Evolutionary conservation across 2,113 vertebrate genomes (phyloP), one percentile per base, ranked within the genome.

Genomic region (Sinocyclocheilus anshuiensis): DNA sequence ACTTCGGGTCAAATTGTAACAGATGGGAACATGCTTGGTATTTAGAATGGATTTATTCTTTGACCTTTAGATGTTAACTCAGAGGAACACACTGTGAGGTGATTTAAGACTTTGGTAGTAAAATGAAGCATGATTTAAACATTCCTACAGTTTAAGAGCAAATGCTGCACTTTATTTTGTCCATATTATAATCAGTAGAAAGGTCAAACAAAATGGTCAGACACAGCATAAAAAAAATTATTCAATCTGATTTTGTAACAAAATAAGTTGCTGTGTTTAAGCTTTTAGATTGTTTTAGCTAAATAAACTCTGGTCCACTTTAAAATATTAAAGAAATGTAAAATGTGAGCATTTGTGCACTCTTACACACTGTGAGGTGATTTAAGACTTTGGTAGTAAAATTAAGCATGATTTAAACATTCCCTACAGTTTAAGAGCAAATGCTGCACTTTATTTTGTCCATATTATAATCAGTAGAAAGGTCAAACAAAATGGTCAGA

Each of bases 241-340:
- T 71, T 69, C 24, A 7, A 4, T 79, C 39, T 50, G 11, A 12
- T 26, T 48, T 29, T 67, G 5, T 18, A 50, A 81, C 6, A 72
- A 53, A 82, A 50, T 48, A 48, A 72, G 10, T 45, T 22, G 12
- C 29, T 78, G 53, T 82, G 69, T 9, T 72, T 71, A 77, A 81
- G 24, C 45, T 81, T 53, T 69, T 26, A 63, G 67, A 72, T 81
- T 83, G 81, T 86, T 81, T 59, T 71, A 86, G 84, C 61, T 84
- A 89, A 74, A 86, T 13, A 80, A 83, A 77, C 84, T 88, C 88
- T 89, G 89, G 89, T 89, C 89, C 89, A 69, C 45, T 84, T 61
- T 81, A 65, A 80, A 86, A 69, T 83, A 82, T 59, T 57, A 33
- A 16, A 48, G 22, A 75, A 63, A 63, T 65, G 39, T 18, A 50